Percentiles rank a stretch among this genome's conserved stretches.
Conservation (phyloP, 2,113 vertebrate genomes). For the Pholis gunnellus region DNA sequence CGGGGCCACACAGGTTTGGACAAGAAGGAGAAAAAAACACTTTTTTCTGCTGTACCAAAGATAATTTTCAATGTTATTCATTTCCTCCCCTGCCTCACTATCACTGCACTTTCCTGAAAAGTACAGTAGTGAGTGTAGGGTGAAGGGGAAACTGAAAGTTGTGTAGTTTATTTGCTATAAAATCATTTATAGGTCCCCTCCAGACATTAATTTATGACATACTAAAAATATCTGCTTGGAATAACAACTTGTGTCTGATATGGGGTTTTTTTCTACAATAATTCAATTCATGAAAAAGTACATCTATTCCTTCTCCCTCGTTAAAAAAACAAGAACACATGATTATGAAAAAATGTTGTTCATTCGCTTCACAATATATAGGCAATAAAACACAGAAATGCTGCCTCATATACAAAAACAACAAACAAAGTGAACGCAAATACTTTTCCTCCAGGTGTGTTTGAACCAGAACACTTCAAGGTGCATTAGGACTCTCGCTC, state of each 20-base stretch:
- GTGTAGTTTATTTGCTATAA: neutral
- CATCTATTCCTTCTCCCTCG: neutral
- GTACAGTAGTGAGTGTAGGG: neutral
- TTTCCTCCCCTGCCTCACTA: neutral
- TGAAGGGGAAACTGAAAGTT: neutral
- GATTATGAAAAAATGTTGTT: neutral
- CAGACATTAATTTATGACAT: too few relatives aligned
- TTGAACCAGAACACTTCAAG: neutral
- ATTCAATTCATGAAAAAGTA: neutral
- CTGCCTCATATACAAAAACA: neutral
- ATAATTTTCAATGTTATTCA: neutral
- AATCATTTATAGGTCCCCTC: neutral
- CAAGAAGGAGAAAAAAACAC: conserved; percentile 12
- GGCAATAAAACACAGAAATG: neutral
- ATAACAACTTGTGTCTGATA: neutral
- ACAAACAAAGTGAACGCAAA: conserved; percentile 6
- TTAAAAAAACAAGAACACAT: neutral
- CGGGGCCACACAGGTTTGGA: conserved; percentile 37
- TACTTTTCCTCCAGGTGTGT: too few relatives aligned
- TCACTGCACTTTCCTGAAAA: neutral
- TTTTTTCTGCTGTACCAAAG: neutral
- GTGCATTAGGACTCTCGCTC: neutral
- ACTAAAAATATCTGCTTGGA: neutral
- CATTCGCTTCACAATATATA: neutral
- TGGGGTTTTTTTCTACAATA: neutral